Conservation (phyloP, 2,797 vertebrate genomes). For the Chelidonichthys spinosus region DNA sequence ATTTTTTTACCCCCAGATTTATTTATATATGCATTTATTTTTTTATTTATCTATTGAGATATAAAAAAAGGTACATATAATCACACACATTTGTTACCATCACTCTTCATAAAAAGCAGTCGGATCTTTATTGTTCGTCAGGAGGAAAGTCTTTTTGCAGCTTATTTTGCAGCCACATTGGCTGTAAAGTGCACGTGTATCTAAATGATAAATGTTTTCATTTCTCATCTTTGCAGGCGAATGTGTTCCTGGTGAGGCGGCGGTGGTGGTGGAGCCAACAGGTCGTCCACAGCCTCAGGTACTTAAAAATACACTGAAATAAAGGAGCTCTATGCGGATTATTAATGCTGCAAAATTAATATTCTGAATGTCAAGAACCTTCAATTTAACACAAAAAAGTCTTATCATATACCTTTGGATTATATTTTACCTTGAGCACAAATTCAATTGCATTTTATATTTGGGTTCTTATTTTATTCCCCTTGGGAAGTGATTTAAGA, state of each 20-base stretch:
- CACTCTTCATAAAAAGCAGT: no score
- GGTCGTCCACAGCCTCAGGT: conserved; percentile 30
- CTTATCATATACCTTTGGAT: background rate
- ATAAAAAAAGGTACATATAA: no score
- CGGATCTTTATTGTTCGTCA: no score
- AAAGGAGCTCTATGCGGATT: background rate
- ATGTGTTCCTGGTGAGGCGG: conserved; percentile 86
- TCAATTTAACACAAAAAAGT: background rate
- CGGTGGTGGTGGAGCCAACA: conserved; percentile 23
- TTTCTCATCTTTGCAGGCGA: conserved; percentile 82
- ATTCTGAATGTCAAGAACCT: no score
- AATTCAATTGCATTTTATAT: background rate
- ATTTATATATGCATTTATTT: no score
- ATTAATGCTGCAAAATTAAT: no score
- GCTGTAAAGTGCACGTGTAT: background rate
- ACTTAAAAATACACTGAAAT: background rate
- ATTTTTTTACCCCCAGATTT: no score
- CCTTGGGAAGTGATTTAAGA: background rate
- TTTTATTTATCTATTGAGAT: no score
- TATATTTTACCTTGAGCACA: background rate
- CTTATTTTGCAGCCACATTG: no score
- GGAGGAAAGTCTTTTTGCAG: no score
- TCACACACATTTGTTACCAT: no score
- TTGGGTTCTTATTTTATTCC: background rate
- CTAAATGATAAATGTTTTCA: background rate